phyloP scores from a whole-genome alignment of 2,888 invertebrate genomes.

The Nephrotoma flavescens region DNA sequence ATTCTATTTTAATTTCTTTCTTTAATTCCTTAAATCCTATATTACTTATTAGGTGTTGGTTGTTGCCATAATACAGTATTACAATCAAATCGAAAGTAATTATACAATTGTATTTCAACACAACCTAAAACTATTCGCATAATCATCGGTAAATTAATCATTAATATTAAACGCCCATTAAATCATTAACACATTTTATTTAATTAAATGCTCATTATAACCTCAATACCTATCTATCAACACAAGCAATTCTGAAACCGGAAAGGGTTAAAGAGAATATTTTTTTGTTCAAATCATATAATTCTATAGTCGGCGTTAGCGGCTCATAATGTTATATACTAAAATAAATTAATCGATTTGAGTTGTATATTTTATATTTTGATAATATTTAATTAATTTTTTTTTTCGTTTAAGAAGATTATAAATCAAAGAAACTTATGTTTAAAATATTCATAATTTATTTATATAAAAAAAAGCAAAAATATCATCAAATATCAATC shows the following conservation, averaged over 20 bases:
- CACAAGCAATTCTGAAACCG: neutral
- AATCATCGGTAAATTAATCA: neutral
- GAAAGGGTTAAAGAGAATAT: neutral
- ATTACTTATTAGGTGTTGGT: too few relatives aligned
- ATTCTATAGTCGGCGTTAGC: neutral
- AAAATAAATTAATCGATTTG: neutral
- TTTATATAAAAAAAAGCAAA: neutral
- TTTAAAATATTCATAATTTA: neutral
- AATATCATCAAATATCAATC: neutral
- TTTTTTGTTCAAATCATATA: neutral
- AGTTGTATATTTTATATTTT: neutral
- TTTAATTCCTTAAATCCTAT: too few relatives aligned
- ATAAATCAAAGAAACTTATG: neutral
- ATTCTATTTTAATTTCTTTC: too few relatives aligned
- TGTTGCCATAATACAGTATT: too few relatives aligned
- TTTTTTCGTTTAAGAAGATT: neutral
- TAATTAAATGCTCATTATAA: neutral
- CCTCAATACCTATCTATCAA: neutral
- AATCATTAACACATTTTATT: neutral
- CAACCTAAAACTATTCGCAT: neutral
- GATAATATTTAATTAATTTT: neutral
- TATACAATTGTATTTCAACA: too few relatives aligned
- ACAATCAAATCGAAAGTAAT: too few relatives aligned
- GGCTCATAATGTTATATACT: neutral
- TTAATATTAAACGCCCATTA: neutral